phyloP scores from a whole-genome alignment of 2,797 vertebrate species.

The Gymnoscopelus braueri region DNA sequence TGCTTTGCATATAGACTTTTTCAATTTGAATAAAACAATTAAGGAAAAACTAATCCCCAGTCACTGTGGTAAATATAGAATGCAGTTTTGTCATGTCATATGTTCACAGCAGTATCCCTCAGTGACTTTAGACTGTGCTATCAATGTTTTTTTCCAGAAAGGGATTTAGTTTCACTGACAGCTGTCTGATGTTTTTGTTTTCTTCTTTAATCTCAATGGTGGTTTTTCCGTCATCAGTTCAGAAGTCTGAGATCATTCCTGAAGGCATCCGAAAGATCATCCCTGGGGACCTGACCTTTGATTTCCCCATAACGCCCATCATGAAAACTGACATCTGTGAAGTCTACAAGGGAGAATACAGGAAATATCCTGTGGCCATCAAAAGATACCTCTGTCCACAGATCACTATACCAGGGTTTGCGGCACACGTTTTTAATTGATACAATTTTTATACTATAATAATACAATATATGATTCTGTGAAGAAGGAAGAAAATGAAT shows the following conservation, averaged over 20 bases:
- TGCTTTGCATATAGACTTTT: too few species aligned
- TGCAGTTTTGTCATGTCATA: too few species aligned
- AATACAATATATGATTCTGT: conserved; percentile 21
- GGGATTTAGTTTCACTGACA: neutral
- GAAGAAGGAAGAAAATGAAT: conserved; percentile 39
- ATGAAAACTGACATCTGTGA: conserved; percentile 63
- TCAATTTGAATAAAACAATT: too few species aligned
- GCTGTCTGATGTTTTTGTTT: conserved; percentile 25
- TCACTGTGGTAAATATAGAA: too few species aligned
- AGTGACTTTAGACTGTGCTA: too few species aligned
- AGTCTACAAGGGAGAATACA: conserved; percentile 84
- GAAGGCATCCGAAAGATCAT: conserved; percentile 81
- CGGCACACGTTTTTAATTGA: too few species aligned
- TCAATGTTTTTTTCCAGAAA: neutral
- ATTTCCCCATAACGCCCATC: conserved; percentile 52
- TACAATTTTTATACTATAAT: too few species aligned
- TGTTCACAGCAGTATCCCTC: too few species aligned
- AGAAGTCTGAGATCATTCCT: neutral
- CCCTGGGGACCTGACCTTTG: conserved; percentile 70
- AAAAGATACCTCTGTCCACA: conserved; percentile 60
- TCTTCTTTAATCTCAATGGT: neutral
- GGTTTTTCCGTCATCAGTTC: too few species aligned
- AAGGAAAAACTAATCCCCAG: too few species aligned
- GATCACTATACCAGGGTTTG: too few species aligned
- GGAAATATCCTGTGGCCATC: conserved; percentile 84